phyloP scores from a whole-genome alignment of 1,140 invertebrate genomes.

The Musca vetustissima region DNA sequence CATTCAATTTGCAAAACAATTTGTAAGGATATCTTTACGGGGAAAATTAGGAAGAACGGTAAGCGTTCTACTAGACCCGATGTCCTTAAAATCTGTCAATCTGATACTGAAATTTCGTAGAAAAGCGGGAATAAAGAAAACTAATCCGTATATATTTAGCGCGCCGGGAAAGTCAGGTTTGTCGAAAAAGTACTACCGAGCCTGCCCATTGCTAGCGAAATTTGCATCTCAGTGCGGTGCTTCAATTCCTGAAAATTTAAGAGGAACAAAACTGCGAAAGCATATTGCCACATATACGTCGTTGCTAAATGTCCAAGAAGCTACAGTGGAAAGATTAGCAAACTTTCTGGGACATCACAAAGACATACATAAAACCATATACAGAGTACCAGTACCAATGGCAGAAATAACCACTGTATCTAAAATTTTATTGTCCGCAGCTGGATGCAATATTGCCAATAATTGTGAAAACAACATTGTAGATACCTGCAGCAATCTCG shows the following conservation, averaged over 20 bases:
- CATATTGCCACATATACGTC: conserved; percentile 1
- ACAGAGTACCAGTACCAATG: not conserved
- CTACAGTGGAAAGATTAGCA: not conserved
- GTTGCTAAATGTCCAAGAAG: not conserved
- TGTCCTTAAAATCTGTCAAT: not conserved
- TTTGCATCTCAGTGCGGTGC: not conserved
- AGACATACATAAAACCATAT: conserved; percentile 1
- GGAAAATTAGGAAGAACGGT: not conserved
- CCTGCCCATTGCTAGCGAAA: not conserved
- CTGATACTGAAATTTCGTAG: not conserved
- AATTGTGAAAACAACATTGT: too few relatives aligned
- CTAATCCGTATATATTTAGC: not conserved
- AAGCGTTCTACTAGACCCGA: not conserved
- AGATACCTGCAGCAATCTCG: too few relatives aligned
- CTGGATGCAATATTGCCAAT: not conserved
- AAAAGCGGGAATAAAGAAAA: not conserved
- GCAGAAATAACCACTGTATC: not conserved
- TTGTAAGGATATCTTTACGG: not conserved
- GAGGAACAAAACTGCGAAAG: not conserved
- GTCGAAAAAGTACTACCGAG: not conserved
- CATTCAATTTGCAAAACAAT: not conserved
- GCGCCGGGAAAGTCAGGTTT: not conserved
- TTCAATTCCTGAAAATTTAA: not conserved
- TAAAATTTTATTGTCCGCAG: not conserved
- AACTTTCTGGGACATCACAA: not conserved